A percentile compares a stretch with the other conserved stretches of the same genome.
phyloP scores from a whole-genome alignment of 2,113 vertebrate species.

The Microtus pennsylvanicus region DNA sequence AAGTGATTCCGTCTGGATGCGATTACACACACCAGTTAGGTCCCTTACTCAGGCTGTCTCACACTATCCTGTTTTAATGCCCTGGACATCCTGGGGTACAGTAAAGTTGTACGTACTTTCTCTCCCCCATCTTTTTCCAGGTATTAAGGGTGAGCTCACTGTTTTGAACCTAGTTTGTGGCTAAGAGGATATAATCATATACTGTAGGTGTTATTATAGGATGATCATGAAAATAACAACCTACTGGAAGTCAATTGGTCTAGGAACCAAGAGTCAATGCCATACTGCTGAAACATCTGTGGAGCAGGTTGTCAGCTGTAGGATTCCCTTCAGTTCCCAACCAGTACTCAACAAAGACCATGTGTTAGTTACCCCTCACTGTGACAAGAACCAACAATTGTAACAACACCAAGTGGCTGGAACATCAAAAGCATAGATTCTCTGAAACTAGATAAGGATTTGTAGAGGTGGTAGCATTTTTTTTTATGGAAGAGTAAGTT shows the following conservation, averaged over 20 bases:
- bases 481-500: not conserved
- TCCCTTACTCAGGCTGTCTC: not conserved
- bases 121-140: not conserved
- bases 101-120: not conserved
- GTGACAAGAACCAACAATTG: not conserved
- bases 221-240: not conserved
- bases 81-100: not conserved
- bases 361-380: not conserved
- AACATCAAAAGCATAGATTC: not conserved
- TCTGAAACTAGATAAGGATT: not conserved
- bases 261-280: not conserved
- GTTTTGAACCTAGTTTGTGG: not conserved
- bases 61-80: not conserved
- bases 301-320: not conserved
- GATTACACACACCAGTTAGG: not conserved
- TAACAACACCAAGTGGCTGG: not conserved
- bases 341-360: not conserved
- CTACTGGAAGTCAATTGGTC: no score
- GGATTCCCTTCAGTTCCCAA: not conserved
- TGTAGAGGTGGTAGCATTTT: not conserved
- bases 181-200: not conserved
- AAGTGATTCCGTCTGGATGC: not conserved
- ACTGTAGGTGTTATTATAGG: not conserved
- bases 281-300: not conserved
- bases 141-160: not conserved